These are phyloP conservation scores for Noctuana brunneofusca DNA, from an alignment of 2,888 invertebrate genomes.

Conservation along the genomic window DNA sequence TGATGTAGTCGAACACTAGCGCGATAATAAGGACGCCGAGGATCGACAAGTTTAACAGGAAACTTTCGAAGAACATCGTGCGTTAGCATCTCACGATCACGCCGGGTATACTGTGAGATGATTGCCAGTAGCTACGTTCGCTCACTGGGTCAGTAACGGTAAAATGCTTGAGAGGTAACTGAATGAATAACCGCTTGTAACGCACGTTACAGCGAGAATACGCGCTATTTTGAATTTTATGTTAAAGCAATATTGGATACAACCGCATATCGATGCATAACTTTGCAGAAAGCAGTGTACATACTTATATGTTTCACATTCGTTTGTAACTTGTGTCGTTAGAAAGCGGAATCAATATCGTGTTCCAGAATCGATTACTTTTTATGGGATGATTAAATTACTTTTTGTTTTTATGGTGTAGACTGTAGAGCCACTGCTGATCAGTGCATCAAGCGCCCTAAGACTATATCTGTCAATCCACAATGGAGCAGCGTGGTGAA, in stretches of 20 bases:
- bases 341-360: constrained; percentile 3
- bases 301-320: not conserved
- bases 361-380: too few relatives aligned
- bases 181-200: constrained; percentile 22
- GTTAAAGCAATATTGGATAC: constrained; percentile 15
- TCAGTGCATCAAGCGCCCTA: too few relatives aligned
- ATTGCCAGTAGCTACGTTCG: constrained; percentile 44
- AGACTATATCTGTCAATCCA: too few relatives aligned
- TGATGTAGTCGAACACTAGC: constrained; percentile 70
- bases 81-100: not conserved
- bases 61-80: constrained; percentile 77
- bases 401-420: too few relatives aligned
- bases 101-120: constrained; percentile 36
- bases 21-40: constrained; percentile 60
- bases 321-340: constrained; percentile 3
- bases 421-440: too few relatives aligned
- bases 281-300: constrained; percentile 1
- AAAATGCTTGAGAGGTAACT: constrained; percentile 26
- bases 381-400: too few relatives aligned
- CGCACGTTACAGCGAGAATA: constrained; percentile 10
- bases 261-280: not conserved
- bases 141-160: constrained; percentile 75
- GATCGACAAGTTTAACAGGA: constrained; percentile 64
- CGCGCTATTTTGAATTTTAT: constrained; percentile 34
- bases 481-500: too few relatives aligned